Base-by-base conservation (phyloP, 1,140 invertebrate genomes). In the Nomia melanderi region DNA sequence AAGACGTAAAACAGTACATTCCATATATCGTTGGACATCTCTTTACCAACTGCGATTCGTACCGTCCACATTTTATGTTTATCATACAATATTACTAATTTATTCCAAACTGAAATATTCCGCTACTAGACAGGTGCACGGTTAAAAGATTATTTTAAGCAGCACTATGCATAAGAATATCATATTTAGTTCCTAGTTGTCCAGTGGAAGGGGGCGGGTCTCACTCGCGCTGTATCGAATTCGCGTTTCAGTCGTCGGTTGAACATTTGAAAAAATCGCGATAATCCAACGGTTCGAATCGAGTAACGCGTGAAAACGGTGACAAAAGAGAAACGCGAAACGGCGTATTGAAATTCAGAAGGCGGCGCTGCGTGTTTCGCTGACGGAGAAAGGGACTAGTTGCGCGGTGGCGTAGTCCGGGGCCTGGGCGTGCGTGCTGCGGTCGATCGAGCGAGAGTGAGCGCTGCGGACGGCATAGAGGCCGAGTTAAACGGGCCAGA, bases 391-490 rank as follows among this genome's bases (percentile, higher is more conserved):
- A 12, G 65, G 73, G 59, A 82, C 82, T 84, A 81, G 20, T 63
- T 84, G 75, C 62, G 56, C 56, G 47, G 2, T 64, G 67, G 83
- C 79, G 84, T 79, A 86, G 69, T 54, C 20, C n/a, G 6, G 20
- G 33, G n/a, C 1, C 50, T 57, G 57, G 65, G 7, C 47, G 44
- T 54, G 84, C 53, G 83, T 78, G 62, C 74, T 60, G 82, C 83
- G 79, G 84, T 86, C 83, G 83, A 75, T 79, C 79, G 85, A 78
- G 77, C 65, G 76, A 86, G 85, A 65, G 82, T 56, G 54, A 80
- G 81, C 75, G 82, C 80, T 81, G 74, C 39, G 50, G 53, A 41
- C 67, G 76, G 86, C 73, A 69, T 23, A 77, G 62, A 77, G 69
- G 65, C 57, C 57, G 79, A 84, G 80, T 84, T 78, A 65, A 83